Conservation (phyloP, 1,140 invertebrate species). For the Drosophila littoralis region DNA sequence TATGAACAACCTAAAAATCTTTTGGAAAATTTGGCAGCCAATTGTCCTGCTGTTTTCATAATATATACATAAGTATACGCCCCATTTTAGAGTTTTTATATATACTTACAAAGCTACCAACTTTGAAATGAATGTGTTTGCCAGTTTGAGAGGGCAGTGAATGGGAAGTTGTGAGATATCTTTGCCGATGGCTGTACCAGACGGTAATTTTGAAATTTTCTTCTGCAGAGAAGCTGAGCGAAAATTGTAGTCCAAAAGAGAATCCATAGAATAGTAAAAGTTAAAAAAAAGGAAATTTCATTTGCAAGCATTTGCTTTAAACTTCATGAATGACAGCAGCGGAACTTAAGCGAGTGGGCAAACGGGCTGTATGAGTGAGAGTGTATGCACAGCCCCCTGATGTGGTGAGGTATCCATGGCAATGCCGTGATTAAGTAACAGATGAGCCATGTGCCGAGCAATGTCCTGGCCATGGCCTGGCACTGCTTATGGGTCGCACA, state of each 20-base stretch:
- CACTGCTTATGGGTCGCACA: conserved; percentile 61
- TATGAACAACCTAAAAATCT: too few species aligned
- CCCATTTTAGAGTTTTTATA: too few species aligned
- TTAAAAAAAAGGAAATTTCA: conserved; percentile 9
- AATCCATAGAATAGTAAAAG: conserved; percentile 18
- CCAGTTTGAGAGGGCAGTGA: too few species aligned
- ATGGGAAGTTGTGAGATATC: too few species aligned
- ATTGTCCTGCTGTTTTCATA: too few species aligned
- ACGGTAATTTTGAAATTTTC: too few species aligned
- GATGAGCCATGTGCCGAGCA: conserved; percentile 71
- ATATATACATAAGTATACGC: too few species aligned
- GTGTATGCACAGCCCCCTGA: conserved; percentile 24
- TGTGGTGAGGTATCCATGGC: conserved; percentile 67
- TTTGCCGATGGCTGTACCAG: too few species aligned
- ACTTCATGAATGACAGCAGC: conserved; percentile 11
- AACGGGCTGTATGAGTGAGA: not conserved
- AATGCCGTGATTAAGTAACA: conserved; percentile 81
- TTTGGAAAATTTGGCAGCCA: too few species aligned
- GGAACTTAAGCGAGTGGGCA: conserved; percentile 24
- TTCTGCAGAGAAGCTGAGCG: too few species aligned
- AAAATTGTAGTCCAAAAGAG: not conserved
- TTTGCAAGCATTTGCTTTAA: conserved; percentile 39
- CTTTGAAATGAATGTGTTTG: too few species aligned
- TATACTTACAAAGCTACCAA: too few species aligned
- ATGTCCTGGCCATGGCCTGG: conserved; percentile 48